Percentiles rank a stretch among this genome's conserved stretches.
These are phyloP conservation scores for Cyrtonyx montezumae DNA, from an alignment of 2,113 vertebrate genomes.

Conservation along the genomic window DNA sequence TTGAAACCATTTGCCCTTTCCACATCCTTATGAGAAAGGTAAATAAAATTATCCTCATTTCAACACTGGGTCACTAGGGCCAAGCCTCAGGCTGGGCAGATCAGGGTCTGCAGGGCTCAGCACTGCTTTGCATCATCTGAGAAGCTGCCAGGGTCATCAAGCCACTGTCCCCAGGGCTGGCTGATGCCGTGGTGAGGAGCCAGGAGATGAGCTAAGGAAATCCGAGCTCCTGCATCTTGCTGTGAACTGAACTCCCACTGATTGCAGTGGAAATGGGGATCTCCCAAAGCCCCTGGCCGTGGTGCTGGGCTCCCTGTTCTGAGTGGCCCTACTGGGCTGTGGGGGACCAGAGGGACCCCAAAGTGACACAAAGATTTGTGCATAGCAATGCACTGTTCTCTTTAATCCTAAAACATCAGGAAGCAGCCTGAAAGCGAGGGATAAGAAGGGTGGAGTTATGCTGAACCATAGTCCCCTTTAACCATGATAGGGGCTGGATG, in stretches of 20 bases:
- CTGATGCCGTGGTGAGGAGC: not conserved
- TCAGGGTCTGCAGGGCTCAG: not conserved
- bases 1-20: not conserved
- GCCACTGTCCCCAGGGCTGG: not conserved
- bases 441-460: accelerated
- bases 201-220: not conserved
- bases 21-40: not conserved
- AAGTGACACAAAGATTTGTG: no score
- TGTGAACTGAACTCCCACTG: accelerated
- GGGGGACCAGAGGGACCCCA: not conserved
- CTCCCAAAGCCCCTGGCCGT: not conserved
- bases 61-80: not conserved
- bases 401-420: not conserved
- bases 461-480: not conserved
- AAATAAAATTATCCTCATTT: not conserved
- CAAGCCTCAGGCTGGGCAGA: not conserved
- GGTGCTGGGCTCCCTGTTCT: not conserved
- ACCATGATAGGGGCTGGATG: not conserved
- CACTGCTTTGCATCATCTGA: not conserved
- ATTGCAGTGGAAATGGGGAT: not conserved
- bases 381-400: no score
- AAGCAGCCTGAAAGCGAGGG: not conserved
- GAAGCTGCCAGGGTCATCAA: not conserved
- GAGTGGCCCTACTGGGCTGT: no score
- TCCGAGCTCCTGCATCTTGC: not conserved